phyloP scores from a whole-genome alignment of 2,797 vertebrate genomes.

The Dendrocincla tyrannina region DNA sequence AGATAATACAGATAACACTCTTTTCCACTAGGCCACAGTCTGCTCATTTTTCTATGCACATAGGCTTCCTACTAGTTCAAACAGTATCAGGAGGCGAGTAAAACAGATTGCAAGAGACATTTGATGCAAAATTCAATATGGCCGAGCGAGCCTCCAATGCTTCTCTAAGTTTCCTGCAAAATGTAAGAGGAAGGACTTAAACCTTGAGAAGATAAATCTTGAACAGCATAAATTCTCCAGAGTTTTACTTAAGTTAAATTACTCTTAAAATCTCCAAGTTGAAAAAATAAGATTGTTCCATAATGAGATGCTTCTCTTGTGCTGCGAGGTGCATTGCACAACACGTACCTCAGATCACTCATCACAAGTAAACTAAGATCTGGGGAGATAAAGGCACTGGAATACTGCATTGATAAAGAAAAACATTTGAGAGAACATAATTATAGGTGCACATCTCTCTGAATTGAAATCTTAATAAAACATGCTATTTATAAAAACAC shows the following conservation, averaged over 20 bases:
- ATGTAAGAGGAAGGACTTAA: neutral
- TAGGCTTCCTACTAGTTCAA: neutral
- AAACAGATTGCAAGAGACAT: neutral
- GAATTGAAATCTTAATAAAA: neutral
- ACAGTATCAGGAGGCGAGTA: neutral
- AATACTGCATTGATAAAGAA: neutral
- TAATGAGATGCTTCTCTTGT: neutral
- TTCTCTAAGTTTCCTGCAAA: neutral
- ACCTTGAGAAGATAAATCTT: neutral
- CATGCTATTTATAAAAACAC: neutral
- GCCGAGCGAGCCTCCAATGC: neutral
- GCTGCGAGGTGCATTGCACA: neutral
- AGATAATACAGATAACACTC: neutral
- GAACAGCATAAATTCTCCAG: neutral
- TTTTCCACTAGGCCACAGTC: neutral
- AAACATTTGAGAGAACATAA: neutral
- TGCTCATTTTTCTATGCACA: neutral
- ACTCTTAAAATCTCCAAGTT: neutral
- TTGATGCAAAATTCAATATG: neutral
- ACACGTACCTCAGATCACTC: neutral
- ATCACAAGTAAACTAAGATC: neutral
- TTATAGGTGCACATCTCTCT: neutral
- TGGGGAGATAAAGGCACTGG: neutral
- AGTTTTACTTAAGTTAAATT: neutral
- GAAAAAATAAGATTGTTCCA: neutral